Conservation (phyloP, 2,888 invertebrate genomes). For the Clepsis dumicolana region DNA sequence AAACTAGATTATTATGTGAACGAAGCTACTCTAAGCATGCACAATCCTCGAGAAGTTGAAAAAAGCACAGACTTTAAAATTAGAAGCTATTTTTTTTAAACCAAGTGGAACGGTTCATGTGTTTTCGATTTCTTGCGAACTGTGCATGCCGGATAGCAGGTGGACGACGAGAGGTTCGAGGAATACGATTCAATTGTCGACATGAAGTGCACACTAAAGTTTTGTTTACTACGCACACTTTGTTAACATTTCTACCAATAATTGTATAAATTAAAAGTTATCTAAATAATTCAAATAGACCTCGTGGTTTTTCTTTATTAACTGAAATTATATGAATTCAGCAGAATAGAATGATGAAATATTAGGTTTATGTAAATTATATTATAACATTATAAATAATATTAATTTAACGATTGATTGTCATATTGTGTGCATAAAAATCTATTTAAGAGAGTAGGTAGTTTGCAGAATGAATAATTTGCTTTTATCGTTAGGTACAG, state of each 20-base stretch:
- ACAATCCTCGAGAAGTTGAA: background rate
- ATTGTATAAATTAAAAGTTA: slow-evolving; percentile 1
- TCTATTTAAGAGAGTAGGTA: slow-evolving; percentile 62
- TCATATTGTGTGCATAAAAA: slow-evolving; percentile 74
- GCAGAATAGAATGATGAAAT: slow-evolving; percentile 46
- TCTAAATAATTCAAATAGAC: slow-evolving; percentile 56
- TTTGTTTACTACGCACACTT: background rate
- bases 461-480: slow-evolving; percentile 58
- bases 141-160: background rate
- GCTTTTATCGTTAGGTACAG: slow-evolving; percentile 35
- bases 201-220: background rate
- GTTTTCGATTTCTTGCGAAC: background rate
- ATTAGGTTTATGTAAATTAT: slow-evolving; percentile 58
- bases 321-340: slow-evolving; percentile 56
- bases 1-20: background rate
- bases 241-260: background rate
- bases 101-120: background rate
- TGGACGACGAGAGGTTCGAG: background rate
- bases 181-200: background rate
- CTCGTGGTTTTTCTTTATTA: slow-evolving; percentile 57
- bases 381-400: slow-evolving; percentile 53
- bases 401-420: slow-evolving; percentile 74
- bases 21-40: background rate
- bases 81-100: background rate
- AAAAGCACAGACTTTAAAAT: background rate